Conservation (phyloP, 2,113 vertebrate genomes). For the Rhodinocichla rosea region DNA sequence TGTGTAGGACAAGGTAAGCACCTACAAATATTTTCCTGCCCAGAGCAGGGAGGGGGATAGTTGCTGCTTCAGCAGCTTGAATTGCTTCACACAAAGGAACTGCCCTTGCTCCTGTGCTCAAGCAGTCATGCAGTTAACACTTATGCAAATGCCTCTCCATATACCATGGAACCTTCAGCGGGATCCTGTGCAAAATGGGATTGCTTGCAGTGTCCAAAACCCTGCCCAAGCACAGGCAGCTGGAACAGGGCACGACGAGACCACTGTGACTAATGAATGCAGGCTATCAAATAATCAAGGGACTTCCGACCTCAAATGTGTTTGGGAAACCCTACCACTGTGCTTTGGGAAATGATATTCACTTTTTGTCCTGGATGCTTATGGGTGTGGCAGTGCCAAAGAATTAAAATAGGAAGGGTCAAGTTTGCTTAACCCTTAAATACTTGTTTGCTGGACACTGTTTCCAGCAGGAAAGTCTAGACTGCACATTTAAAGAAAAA, state of each 20-base stretch:
- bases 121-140: neutral
- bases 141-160: neutral
- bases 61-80: neutral
- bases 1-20: neutral
- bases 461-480: neutral
- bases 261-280: neutral
- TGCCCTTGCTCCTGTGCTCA: neutral
- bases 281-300: neutral
- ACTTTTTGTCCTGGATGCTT: neutral
- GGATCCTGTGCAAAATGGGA: neutral
- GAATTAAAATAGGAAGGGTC: neutral
- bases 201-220: neutral
- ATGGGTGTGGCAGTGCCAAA: neutral
- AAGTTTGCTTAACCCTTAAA: neutral
- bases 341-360: neutral
- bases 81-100: neutral
- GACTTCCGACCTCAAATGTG: neutral
- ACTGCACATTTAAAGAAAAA: neutral
- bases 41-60: fast-evolving
- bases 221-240: neutral
- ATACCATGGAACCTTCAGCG: neutral
- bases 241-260: neutral
- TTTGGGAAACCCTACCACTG: neutral
- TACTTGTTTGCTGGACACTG: neutral
- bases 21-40: neutral